Base-by-base conservation (phyloP, 2,888 invertebrate species). In the Tetragnatha montana region DNA sequence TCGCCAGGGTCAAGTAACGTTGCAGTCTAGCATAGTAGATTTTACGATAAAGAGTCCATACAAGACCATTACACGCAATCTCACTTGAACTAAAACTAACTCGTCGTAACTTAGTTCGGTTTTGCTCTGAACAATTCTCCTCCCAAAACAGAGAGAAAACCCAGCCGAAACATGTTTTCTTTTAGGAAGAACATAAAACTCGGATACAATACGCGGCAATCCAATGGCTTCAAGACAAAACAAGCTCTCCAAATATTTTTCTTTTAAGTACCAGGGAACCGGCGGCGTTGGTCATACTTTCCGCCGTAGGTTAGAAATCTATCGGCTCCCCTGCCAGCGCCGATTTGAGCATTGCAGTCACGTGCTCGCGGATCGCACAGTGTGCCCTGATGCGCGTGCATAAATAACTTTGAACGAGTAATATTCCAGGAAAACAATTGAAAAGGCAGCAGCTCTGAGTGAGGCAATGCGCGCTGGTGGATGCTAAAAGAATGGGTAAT, bases 351-450 rank as follows among this genome's bases (percentile, higher is more conserved):
- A 83, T 68, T 88, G 60, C n/a, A 14, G 73, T 82, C 88, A 82
- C 88, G 88, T 79, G 51, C 60, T n/a, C 21, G 19, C 60, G 14
- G 35, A 60, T 71, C 50, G 60, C 71, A 83, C 70, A 88, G 69
- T 68, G 49, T 76, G 76, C 60, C 51, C 69, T 76, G n/a, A n/a
- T n/a, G 81, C 51, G 51, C 50, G 71, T 50, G 71, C 68, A 88
- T 88, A 82, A 88, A 88, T 83, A 88, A 82, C 60, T 73, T 21
- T 50, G 19, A 74, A 78, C 78, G 74, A 60, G 12, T 60, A 17
- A 49, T 78, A 49, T 73, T 79, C 79, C 82, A 79, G 73, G 88
- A 83, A 35, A 73, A 70, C 75, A 35, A 78, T 82, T 79, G 71
- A 78, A 14, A 47, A 50, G 69, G 51, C 21, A 47, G 73, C 74